A percentile compares a stretch with the other conserved stretches of the same genome.
Evolutionary conservation across 1,140 invertebrate species (phyloP).

Genomic region (Oncopeltus fasciatus): DNA sequence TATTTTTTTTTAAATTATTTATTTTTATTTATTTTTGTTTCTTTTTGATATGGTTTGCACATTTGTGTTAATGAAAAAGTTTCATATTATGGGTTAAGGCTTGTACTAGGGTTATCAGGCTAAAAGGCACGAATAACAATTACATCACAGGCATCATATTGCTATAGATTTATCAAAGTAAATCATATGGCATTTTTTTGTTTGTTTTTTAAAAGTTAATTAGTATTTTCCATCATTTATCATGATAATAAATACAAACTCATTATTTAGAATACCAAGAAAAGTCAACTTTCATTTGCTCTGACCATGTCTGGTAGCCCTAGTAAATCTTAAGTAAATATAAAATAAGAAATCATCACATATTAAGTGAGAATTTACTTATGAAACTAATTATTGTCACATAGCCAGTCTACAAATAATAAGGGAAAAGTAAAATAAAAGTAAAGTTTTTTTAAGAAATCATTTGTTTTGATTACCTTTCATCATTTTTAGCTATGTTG

Average conservation of each 20-base stretch:
- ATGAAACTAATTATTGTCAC: neutral
- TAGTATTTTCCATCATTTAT: too few relatives aligned
- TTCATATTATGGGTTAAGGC: neutral
- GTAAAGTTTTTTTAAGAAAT: neutral
- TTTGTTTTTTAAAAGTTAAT: neutral
- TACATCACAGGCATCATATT: too few relatives aligned
- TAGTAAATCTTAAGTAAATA: neutral
- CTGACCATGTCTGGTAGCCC: neutral
- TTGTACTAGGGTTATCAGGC: neutral
- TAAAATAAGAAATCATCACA: too few relatives aligned
- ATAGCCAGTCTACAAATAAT: neutral
- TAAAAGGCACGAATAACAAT: too few relatives aligned
- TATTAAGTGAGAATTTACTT: neutral
- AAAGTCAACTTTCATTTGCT: too few relatives aligned
- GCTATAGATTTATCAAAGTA: too few relatives aligned
- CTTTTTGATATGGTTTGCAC: constrained; percentile 2
- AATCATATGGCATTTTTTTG: neutral
- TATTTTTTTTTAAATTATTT: constrained; percentile 2
- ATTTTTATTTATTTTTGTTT: neutral
- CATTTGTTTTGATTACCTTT: neutral
- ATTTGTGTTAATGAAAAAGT: neutral
- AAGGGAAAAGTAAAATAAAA: constrained; percentile 5
- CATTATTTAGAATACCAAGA: too few relatives aligned
- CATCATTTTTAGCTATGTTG: too few relatives aligned
- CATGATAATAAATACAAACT: too few relatives aligned